Base-by-base conservation (phyloP, 1,140 invertebrate species). In the Anastrepha ludens region DNA sequence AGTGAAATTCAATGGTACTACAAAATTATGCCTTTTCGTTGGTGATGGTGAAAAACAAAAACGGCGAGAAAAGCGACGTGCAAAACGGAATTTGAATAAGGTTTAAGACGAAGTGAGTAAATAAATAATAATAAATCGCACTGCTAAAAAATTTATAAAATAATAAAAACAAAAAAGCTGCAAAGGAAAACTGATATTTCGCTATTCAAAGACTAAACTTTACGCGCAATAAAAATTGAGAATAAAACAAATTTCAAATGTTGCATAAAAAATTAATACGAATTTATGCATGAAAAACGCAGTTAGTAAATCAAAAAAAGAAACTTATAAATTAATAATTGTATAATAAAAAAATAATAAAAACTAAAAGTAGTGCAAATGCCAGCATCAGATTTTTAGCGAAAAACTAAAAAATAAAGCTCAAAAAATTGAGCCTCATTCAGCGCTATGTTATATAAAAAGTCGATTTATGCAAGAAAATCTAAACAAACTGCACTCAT, bases 1-100 rank as follows among this genome's bases (percentile, higher is more conserved):
- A 81, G 74, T 81, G 74, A 81, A 81, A 81, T 81, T 81, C 41
- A 55, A 81, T 81, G 50, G 50, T 55, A 55, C 44, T 55, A 55
- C 50, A 55, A 8, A 55, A 6, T 55, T 55, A 41, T 55, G 44
- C 7, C 1, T 1, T 44, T 4, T 17, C 17, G 60, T 29, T 0
- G 70, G 29, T 50, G 8, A 2, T 74, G 70, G 44, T 74, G 70
- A 44, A 74, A 5, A 47, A 41, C 8, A n/a, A 74, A 74, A 74
- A 74, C 70, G 8, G 17, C 47, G 41, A 74, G 44, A 55, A 81
- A 11, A n/a, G 20, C 55, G 7, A 81, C 41, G 41, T n/a, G 15
- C 7, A 81, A 81, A 50, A 55, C 47, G 44, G n/a, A 13, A 47
- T 74, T 0, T 65, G 20, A 65, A 65, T 47, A 41, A 47, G 17